Evolutionary conservation across 1,140 invertebrate species (phyloP), one percentile per base, ranked within the genome.

Genomic region (Centruroides sculpturatus): DNA sequence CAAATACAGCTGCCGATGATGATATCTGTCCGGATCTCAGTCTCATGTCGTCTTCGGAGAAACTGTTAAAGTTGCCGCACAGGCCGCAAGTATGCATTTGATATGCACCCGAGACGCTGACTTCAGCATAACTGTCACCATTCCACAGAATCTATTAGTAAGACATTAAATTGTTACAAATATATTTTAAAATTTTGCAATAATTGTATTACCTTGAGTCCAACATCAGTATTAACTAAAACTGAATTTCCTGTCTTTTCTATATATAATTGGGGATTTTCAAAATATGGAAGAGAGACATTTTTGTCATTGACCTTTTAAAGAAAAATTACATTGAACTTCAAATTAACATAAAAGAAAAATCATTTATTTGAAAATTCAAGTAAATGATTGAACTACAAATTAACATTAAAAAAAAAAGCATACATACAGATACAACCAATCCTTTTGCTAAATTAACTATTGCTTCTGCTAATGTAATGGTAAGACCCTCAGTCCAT

Each of bases 31-130:
- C 86, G 64, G 82, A 78, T 54, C 83, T 77, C 5, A 82, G 83
- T 50, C 76, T 83, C 67, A 78, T 70, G 61, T 79, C 78, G 62
- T 79, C 78, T 57, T 72, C 68, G 1, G 82, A 80, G 65, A 89
- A 87, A 63, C 85, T 79, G 72, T 92, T 96, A 73, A 87, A 96
- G 72, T 95, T 95, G 1, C 92, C 92, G 71, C 92, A 96, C 1
- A 96, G 74, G 34, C 92, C 92, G 69, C 91, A 93, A 10, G 93
- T 70, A 64, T 82, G 80, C 13, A 82, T 80, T 70, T 89, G 86
- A 71, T 85, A 92, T 1, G 76, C 75, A 11, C 85, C 83, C 1
- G 90, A 86, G 10, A 88, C 89, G 0, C 85, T 84, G 1, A 96
- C 83, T 75, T 96, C 91, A 47, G 94, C 76, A 69, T 91, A 95